Evolutionary conservation across 2,113 vertebrate genomes (phyloP).

Genomic region (Pelmatolapia mariae): DNA sequence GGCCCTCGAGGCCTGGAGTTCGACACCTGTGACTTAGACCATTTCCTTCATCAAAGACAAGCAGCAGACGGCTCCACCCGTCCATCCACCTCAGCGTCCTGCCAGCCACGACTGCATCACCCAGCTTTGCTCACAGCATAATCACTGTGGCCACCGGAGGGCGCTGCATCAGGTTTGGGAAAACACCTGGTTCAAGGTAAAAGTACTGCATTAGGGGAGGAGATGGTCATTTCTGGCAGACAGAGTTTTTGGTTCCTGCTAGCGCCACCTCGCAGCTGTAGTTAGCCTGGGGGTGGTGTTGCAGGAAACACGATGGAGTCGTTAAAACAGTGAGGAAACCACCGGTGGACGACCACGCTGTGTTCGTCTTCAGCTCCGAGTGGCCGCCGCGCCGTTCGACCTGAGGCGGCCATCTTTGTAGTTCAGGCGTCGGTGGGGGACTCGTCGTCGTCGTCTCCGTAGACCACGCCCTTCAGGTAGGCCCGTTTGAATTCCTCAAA

Average conservation of each 20-base stretch:
- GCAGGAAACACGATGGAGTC: neutral
- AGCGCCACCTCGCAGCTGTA: neutral
- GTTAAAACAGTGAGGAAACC: neutral
- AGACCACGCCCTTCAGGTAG: constrained; percentile 40
- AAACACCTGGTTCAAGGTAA: neutral
- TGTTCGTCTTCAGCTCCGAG: neutral
- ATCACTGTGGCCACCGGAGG: neutral
- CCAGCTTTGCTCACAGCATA: neutral
- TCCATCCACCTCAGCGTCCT: neutral
- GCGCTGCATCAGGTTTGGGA: neutral
- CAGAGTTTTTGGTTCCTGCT: neutral
- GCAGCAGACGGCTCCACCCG: neutral
- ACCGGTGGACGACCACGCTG: neutral
- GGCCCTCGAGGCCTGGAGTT: neutral
- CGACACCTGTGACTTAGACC: neutral
- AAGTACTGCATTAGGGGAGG: neutral
- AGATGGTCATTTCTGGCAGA: neutral
- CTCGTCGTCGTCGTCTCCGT: constrained; percentile 35
- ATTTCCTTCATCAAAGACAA: neutral
- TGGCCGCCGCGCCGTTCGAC: neutral
- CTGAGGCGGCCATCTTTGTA: neutral
- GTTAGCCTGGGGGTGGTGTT: neutral
- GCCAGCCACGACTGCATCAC: neutral
- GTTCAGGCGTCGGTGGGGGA: constrained; percentile 31
- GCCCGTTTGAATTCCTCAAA: constrained; percentile 47